These are phyloP conservation scores for Vanessa tameamea DNA, from an alignment of 1,140 invertebrate species.

Conservation along the genomic window DNA sequence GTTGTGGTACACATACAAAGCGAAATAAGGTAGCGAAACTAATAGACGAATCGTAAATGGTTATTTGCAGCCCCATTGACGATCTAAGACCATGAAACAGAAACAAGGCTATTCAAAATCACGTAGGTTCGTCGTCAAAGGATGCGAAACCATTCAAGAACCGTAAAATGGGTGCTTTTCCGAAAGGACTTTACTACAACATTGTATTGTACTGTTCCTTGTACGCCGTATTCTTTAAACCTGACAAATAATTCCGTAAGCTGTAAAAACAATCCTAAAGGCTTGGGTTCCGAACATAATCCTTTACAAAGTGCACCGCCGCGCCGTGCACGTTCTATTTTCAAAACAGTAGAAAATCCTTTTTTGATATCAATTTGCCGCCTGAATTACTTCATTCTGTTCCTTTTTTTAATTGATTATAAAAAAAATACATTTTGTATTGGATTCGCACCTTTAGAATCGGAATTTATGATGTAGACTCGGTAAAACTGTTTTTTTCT, in stretches of 20 bases:
- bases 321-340: conserved; percentile 66
- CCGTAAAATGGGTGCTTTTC: conserved; percentile 63
- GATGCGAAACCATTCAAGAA: conserved; percentile 65
- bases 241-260: conserved; percentile 72
- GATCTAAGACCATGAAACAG: conserved; percentile 64
- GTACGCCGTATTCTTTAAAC: conserved; percentile 46
- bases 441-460: conserved; percentile 28
- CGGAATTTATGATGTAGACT: conserved; percentile 5
- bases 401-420: conserved; percentile 53
- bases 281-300: conserved; percentile 61
- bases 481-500: neutral
- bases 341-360: conserved; percentile 78
- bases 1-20: conserved; percentile 20
- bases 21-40: conserved; percentile 39
- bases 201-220: conserved; percentile 53
- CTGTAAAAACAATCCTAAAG: conserved; percentile 79
- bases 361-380: conserved; percentile 77
- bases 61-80: conserved; percentile 58
- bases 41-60: conserved; percentile 39
- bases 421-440: conserved; percentile 56
- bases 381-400: conserved; percentile 60
- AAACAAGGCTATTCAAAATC: conserved; percentile 66
- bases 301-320: conserved; percentile 68
- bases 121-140: conserved; percentile 69
- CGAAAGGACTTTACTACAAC: conserved; percentile 47